A percentile compares a stretch with the other conserved stretches of the same genome.
Evolutionary conservation across 2,797 vertebrate species (phyloP).

Genomic region (Tragopan temminckii): DNA sequence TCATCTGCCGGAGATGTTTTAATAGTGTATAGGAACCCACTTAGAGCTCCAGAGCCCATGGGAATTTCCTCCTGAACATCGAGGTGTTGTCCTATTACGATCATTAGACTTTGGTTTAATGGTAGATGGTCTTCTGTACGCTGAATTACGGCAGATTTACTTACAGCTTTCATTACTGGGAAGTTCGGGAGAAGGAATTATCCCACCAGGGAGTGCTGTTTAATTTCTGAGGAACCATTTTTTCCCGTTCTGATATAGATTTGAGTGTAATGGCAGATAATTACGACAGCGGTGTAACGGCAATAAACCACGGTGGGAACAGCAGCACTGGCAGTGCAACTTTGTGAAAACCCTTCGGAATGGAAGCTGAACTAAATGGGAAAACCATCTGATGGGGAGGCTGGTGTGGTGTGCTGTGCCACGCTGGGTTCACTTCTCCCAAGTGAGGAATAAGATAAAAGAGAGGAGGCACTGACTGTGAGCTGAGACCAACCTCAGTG

Average conservation of each 20-base stretch:
- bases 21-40: background rate
- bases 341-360: background rate
- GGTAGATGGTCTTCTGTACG: conserved; percentile 31
- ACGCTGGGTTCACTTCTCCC: background rate
- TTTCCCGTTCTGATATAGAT: conserved; percentile 59
- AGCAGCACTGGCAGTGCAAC: conserved; percentile 23
- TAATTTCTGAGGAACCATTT: conserved; percentile 70
- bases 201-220: conserved; percentile 69
- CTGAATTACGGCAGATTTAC: conserved; percentile 54
- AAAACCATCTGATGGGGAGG: background rate
- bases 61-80: background rate
- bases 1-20: background rate
- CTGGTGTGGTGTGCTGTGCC: background rate
- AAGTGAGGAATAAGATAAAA: background rate
- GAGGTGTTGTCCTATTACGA: background rate
- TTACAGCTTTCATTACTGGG: conserved; percentile 50
- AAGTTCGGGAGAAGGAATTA: conserved; percentile 63
- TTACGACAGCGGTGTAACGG: conserved; percentile 28
- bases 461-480: background rate
- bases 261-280: conserved; percentile 63
- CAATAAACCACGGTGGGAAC: conserved; percentile 27
- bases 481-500: background rate
- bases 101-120: background rate
- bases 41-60: background rate
- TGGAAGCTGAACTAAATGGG: conserved; percentile 30